These are phyloP conservation scores for Oncorhynchus clarkii DNA, from an alignment of 2,113 vertebrate genomes.

Conservation along the genomic window DNA sequence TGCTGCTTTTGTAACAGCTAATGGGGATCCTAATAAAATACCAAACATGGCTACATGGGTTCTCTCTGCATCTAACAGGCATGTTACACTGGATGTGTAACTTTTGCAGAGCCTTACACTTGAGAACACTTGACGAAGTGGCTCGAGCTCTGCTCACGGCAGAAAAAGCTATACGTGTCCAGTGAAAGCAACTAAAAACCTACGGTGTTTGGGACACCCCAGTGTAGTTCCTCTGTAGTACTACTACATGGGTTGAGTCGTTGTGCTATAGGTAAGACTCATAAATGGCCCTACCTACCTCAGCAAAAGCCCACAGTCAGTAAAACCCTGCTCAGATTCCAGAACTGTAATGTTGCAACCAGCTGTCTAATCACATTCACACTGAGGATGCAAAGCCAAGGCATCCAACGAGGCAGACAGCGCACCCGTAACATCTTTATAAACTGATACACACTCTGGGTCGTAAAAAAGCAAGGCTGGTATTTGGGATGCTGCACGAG, in stretches of 20 bases:
- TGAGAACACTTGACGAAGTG: too few species aligned
- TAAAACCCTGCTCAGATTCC: not conserved
- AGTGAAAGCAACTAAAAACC: not conserved
- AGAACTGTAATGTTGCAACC: constrained; percentile 26
- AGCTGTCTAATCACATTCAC: constrained; percentile 28
- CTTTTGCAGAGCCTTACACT: too few species aligned
- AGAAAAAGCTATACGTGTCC: not conserved
- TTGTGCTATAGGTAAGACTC: not conserved
- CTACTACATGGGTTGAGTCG: not conserved
- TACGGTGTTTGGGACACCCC: too few species aligned
- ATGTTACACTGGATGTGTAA: too few species aligned
- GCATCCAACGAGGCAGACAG: not conserved
- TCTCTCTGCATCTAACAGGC: too few species aligned
- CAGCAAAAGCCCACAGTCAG: not conserved
- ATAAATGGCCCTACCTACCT: not conserved
- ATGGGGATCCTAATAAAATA: too few species aligned
- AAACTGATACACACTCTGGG: not conserved
- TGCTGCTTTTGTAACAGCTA: too few species aligned
- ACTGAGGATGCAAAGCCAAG: constrained; percentile 20
- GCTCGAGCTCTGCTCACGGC: too few species aligned
- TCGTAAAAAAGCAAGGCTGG: too few species aligned
- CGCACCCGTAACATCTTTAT: not conserved
- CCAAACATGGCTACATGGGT: too few species aligned
- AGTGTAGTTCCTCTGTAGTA: too few species aligned
- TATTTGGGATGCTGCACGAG: too few species aligned